Evolutionary conservation across 1,140 invertebrate species (phyloP), one percentile per base, ranked within the genome.

Genomic region (Drosophila neocordata): DNA sequence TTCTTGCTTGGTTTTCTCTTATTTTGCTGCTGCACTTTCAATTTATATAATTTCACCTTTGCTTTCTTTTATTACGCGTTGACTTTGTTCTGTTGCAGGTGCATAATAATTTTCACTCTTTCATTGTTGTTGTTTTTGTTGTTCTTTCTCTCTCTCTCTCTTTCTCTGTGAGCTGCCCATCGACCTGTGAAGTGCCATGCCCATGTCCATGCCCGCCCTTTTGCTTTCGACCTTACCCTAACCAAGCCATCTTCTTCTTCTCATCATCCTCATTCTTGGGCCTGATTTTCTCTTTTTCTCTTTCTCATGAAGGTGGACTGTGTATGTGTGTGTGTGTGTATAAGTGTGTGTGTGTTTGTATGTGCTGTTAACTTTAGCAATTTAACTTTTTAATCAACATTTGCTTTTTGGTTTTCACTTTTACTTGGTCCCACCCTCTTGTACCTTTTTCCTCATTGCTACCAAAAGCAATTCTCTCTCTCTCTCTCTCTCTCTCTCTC

Each of bases 311-410:
- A 61, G 59, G 24, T 62, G 65, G 69, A 65, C 65, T 68, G 67
- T 79, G 73, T 41, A n/a, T 41, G 41, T 44, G 41, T 44, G 24
- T 24, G 24, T 24, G 24, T 24, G 4, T 24, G 24, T 1, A 24
- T n/a, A n/a, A 24, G 22, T 24, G 22, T 24, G 22, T 24, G 0
- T 31, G 27, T 31, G 27, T 31, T 3, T 77, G 73, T 41, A 13
- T 44, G 41, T 48, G 41, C 20, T 48, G 41, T 84, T 85, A 85
- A 85, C 81, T 85, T 85, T 85, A 64, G 77, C 81, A 85, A 85
- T 85, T 85, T 85, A 85, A 85, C 81, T 85, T 85, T 85, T 80
- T 83, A 85, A 85, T 85, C 81, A 85, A 85, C 81, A 85, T 85
- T 85, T 85, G 78, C 73, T 71, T 74, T 84, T 85, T 69, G 77